These are phyloP conservation scores for Parascotia fuliginaria DNA, from an alignment of 2,888 invertebrate genomes.

Conservation along the genomic window DNA sequence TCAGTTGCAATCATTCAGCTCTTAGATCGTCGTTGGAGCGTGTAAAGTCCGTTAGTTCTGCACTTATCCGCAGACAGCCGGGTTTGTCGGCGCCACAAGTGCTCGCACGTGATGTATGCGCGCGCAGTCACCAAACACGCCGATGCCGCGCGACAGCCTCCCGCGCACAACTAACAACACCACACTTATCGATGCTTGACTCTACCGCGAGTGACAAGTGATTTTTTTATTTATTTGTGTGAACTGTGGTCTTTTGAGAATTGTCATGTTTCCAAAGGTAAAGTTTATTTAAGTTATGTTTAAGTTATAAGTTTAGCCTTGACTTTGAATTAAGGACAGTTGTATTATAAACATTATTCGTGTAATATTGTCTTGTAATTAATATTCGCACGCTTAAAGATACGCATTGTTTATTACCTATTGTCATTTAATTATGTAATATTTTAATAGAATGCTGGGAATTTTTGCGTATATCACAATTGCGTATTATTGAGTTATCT, in stretches of 20 bases:
- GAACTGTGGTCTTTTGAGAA: conserved; percentile 44
- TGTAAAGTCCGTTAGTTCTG: conserved; percentile 74
- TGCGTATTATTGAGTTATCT: conserved; percentile 3
- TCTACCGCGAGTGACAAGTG: conserved; percentile 73
- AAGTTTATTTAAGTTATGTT: conserved; percentile 34
- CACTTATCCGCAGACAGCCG: conserved; percentile 58
- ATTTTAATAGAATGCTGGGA: conserved; percentile 34
- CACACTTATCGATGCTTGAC: conserved; percentile 51
- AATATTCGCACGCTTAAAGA: conserved; percentile 46
- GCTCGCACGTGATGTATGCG: conserved; percentile 79
- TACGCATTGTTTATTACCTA: conserved; percentile 45
- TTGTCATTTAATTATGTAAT: conserved; percentile 45
- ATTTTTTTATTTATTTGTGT: conserved; percentile 43
- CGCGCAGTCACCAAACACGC: conserved; percentile 75
- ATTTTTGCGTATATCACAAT: conserved; percentile 24
- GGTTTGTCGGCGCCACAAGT: conserved; percentile 66
- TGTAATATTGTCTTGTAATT: conserved; percentile 52
- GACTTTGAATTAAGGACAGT: conserved; percentile 48
- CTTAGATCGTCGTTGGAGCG: conserved; percentile 59
- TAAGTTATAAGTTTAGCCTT: conserved; percentile 45
- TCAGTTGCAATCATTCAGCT: conserved; percentile 51
- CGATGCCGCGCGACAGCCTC: conserved; percentile 78
- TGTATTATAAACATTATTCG: conserved; percentile 56
- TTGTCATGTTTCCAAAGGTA: conserved; percentile 66
- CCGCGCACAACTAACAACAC: conserved; percentile 66